phyloP scores from a whole-genome alignment of 2,888 invertebrate genomes.

The Aleiodes leptofemur region DNA sequence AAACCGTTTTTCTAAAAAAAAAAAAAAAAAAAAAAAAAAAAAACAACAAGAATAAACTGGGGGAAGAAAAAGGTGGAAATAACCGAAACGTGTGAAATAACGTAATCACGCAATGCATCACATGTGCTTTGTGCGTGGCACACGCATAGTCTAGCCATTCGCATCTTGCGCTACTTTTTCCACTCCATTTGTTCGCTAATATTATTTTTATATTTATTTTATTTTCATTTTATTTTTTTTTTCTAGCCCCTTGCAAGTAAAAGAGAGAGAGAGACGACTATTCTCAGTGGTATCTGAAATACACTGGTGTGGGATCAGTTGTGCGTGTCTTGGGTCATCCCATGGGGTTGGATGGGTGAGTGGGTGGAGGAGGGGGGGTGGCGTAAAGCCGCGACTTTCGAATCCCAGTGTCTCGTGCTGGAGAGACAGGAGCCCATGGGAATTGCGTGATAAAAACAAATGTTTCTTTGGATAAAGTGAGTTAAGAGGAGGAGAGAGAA shows the following conservation, averaged over 20 bases:
- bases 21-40: not conserved
- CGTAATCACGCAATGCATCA: conserved; percentile 69
- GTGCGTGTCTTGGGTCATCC: conserved; percentile 53
- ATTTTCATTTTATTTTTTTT: too few relatives aligned
- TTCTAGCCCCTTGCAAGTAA: too few relatives aligned
- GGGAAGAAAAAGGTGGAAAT: conserved; percentile 28
- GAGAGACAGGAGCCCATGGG: conserved; percentile 50
- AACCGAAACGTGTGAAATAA: conserved; percentile 62
- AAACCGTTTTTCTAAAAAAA: conserved; percentile 9
- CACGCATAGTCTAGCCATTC: conserved; percentile 40
- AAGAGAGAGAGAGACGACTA: not conserved
- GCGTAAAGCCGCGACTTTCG: conserved; percentile 47
- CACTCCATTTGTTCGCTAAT: conserved; percentile 4
- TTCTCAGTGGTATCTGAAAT: not conserved
- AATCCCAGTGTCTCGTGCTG: conserved; percentile 38
- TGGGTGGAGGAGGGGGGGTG: conserved; percentile 51
- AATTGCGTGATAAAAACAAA: conserved; percentile 73
- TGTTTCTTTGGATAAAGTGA: conserved; percentile 61
- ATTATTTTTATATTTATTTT: too few relatives aligned
- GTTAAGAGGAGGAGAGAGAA: conserved; percentile 56
- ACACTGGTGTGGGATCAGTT: too few relatives aligned
- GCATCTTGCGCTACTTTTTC: conserved; percentile 23
- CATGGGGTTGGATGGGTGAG: conserved; percentile 63
- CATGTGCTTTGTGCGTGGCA: conserved; percentile 62
- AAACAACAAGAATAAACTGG: not conserved